Percentiles rank a stretch among this genome's conserved stretches.
Evolutionary conservation across 1,140 invertebrate genomes (phyloP).

Genomic region (Drosophila sulfurigaster): DNA sequence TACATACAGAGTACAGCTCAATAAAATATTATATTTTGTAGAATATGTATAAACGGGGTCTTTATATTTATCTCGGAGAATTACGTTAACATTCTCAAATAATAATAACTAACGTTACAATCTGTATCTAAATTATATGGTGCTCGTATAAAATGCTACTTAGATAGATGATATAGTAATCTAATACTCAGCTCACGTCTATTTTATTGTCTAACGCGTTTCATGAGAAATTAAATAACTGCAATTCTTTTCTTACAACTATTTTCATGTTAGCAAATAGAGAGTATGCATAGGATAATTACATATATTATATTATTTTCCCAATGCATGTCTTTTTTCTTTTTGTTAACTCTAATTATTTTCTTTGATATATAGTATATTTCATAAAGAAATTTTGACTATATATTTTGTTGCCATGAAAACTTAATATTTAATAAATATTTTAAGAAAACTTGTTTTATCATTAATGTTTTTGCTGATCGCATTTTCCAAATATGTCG

Average conservation of each 20-base stretch:
- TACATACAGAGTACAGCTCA: too few species aligned
- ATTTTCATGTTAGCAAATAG: neutral
- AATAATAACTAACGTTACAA: neutral
- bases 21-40: too few species aligned
- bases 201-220: neutral
- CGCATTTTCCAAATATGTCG: too few species aligned
- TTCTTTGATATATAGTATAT: neutral
- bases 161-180: slow-evolving; percentile 1
- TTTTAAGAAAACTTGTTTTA: too few species aligned
- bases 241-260: neutral
- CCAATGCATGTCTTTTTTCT: neutral
- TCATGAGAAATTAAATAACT: slow-evolving; percentile 1
- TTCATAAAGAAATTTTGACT: too few species aligned
- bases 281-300: neutral
- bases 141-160: neutral
- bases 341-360: neutral
- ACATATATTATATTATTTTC: too few species aligned
- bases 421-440: too few species aligned
- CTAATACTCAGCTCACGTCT: neutral
- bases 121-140: neutral
- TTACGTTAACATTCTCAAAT: neutral
- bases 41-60: too few species aligned
- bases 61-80: neutral
- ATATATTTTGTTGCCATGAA: too few species aligned
- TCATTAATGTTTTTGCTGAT: too few species aligned